Conservation (phyloP, 2,113 vertebrate genomes). For the Leptosomus discolor region DNA sequence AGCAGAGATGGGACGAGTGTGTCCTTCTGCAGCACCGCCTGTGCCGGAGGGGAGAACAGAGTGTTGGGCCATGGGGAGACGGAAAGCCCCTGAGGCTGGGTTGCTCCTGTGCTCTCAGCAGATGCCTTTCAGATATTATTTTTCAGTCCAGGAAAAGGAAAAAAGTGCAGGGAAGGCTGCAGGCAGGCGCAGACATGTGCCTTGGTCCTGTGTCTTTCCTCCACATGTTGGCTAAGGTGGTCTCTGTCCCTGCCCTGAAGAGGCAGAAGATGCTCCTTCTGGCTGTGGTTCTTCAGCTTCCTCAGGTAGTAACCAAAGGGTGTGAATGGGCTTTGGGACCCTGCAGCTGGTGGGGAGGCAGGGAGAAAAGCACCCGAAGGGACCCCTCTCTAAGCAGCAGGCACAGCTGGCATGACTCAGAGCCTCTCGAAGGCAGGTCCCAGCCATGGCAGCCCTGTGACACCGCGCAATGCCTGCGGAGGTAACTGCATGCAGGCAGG, state of each 20-base stretch:
- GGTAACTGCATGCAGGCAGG: background rate
- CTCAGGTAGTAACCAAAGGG: background rate
- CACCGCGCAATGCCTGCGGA: accelerated
- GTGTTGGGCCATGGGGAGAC: background rate
- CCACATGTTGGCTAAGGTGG: background rate
- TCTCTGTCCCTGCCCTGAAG: background rate
- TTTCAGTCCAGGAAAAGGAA: background rate
- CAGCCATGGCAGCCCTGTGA: background rate
- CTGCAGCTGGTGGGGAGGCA: background rate
- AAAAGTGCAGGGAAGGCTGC: background rate
- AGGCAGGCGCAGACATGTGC: accelerated
- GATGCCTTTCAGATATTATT: background rate
- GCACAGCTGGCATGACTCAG: accelerated
- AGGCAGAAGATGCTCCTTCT: background rate
- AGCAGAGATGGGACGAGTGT: background rate
- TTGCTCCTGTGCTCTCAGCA: background rate
- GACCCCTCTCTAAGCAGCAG: background rate
- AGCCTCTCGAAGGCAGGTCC: background rate
- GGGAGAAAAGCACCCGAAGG: background rate
- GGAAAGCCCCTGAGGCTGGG: background rate
- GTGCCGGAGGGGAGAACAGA: accelerated
- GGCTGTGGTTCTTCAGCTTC: background rate
- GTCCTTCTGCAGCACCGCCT: background rate
- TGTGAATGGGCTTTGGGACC: background rate
- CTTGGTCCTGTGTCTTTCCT: background rate